phyloP scores from a whole-genome alignment of 2,888 invertebrate genomes.

The Steinernema scapterisci region DNA sequence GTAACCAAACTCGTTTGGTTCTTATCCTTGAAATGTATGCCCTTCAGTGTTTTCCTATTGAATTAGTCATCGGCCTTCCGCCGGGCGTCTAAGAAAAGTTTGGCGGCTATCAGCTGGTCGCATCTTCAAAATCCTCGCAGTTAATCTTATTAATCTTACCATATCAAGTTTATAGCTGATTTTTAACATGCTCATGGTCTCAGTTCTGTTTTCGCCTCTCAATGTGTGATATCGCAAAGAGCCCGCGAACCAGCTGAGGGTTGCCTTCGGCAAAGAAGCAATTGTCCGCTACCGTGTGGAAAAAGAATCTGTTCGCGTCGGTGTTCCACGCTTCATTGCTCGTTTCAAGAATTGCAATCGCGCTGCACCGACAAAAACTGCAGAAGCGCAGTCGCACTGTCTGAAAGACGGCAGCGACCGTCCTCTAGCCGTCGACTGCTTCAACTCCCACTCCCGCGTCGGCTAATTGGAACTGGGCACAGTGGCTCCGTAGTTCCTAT shows the following conservation, averaged over 20 bases:
- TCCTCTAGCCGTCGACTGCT: background rate
- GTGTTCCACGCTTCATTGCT: slow-evolving; percentile 27
- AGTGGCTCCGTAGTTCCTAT: background rate
- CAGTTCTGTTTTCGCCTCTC: background rate
- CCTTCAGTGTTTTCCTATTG: too few relatives aligned
- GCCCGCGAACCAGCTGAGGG: slow-evolving; percentile 7
- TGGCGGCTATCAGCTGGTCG: too few relatives aligned
- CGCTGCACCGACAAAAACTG: slow-evolving; percentile 25
- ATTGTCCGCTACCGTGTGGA: slow-evolving; percentile 6
- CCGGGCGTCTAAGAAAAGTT: too few relatives aligned
- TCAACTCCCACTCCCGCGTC: slow-evolving; percentile 10
- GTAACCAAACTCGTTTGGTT: too few relatives aligned
- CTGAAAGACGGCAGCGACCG: background rate
- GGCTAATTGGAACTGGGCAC: slow-evolving; percentile 21
- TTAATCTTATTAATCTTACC: slow-evolving; percentile 7
- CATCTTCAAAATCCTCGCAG: background rate
- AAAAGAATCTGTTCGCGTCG: slow-evolving; percentile 27
- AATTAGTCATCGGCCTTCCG: too few relatives aligned
- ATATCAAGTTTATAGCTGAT: slow-evolving; percentile 6
- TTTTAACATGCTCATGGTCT: background rate
- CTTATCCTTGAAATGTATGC: too few relatives aligned
- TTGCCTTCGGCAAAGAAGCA: slow-evolving; percentile 25
- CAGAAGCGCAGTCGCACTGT: slow-evolving; percentile 26
- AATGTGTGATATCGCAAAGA: background rate
- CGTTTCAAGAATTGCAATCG: slow-evolving; percentile 28